Percentiles rank a stretch among this genome's conserved stretches.
These are phyloP conservation scores for Catharus fuscescens DNA, from an alignment of 2,113 vertebrate species.

Conservation along the genomic window DNA sequence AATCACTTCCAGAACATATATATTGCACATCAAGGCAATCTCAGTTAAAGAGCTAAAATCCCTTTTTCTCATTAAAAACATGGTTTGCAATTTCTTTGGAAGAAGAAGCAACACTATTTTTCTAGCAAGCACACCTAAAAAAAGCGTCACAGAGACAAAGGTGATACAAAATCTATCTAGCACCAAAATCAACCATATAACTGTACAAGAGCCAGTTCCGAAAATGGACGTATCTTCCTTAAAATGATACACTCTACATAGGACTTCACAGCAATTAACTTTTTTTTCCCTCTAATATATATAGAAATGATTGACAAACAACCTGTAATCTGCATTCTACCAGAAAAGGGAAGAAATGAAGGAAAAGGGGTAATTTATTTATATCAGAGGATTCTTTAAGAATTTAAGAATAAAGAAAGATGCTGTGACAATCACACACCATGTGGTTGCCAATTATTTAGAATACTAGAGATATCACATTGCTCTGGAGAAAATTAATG, in stretches of 20 bases:
- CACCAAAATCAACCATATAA: not conserved
- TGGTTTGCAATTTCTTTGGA: fast-evolving
- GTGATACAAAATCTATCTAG: not conserved
- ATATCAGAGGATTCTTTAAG: not conserved
- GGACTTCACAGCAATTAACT: not conserved
- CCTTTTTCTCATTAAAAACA: not conserved
- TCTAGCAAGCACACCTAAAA: not conserved
- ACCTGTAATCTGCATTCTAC: not conserved
- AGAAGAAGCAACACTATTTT: not conserved
- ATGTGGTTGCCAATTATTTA: not conserved
- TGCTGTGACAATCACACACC: not conserved
- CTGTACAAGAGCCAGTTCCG: not conserved
- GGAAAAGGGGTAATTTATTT: not conserved
- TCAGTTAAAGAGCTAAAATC: not conserved
- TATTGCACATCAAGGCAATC: not conserved
- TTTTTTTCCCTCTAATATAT: not conserved
- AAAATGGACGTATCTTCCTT: not conserved
- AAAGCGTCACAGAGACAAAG: too few relatives aligned
- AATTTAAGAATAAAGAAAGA: not conserved
- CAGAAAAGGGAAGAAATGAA: not conserved
- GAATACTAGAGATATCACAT: not conserved
- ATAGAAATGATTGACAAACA: not conserved
- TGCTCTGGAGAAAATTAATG: not conserved
- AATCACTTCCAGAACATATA: not conserved
- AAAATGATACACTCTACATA: not conserved